Base-by-base conservation (phyloP, 64 coral and sea anemone species). In the Montipora foliosa region DNA sequence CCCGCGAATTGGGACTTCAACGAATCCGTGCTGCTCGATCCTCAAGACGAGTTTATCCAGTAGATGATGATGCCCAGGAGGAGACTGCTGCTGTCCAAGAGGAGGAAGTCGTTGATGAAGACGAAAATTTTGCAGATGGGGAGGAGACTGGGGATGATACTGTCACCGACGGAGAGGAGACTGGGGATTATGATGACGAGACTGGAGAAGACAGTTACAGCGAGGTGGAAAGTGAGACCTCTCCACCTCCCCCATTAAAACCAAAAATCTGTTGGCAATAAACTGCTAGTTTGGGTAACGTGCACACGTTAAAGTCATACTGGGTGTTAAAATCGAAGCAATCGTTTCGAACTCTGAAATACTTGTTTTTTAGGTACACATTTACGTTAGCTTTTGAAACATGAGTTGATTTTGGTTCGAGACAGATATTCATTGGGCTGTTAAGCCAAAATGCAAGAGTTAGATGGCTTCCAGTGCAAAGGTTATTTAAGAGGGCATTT, bases 241-340 rank as follows among this genome's bases (percentile, higher is more conserved):
- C 45, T 78, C 76, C 76, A 3, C 76, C 76, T 19, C 76, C 76
- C 13, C 76, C 74, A 14, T 11, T 76, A 13, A 37, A 45, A 17
- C 76, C 76, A 49, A 78, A 37, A 78, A 78, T 78, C 47, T 78
- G 76, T 49, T 78, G 76, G 76, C 76, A 78, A 78, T 78, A 50
- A 78, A 24, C 5, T 6, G 21, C 19, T 71, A 17, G 5, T 15
- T 71, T 29, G 5, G 3, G 17, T 71, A 5, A 16, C 13, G 13
- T 64, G 13, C 14, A 4, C 61, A 16, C 61, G 14, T 15, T 7
- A 14, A 64, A 12, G 3, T 4, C 11, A 64, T 64, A 7, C 61
- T 14, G 53, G 53, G 53, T 7, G 3, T 7, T 64, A 64, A 64
- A 15, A 64, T 64, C 61, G 13, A 15, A 64, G 13, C 61, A 12